These are phyloP conservation scores for Fistularia commersonii DNA, from an alignment of 2,797 vertebrate genomes.

Conservation along the genomic window DNA sequence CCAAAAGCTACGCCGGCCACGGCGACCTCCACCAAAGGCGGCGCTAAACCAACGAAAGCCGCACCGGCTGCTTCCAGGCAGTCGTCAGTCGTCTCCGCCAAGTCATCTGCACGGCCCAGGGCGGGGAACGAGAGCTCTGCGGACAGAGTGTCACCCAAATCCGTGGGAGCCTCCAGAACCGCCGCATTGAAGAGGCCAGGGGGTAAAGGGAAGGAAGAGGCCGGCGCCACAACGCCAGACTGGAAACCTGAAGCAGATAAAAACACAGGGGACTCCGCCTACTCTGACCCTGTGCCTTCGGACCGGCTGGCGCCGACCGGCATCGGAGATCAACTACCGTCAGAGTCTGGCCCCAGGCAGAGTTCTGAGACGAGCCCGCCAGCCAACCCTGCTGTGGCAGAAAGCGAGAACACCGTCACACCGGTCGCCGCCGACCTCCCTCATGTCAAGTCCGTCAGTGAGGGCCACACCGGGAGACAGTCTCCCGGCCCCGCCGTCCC, in stretches of 20 bases:
- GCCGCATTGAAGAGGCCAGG: slow-evolving; percentile 68
- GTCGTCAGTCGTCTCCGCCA: slow-evolving; percentile 54
- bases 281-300: no score
- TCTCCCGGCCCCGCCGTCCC: slow-evolving; percentile 14
- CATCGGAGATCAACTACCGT: no score
- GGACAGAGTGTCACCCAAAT: slow-evolving; percentile 73
- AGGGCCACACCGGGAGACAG: slow-evolving; percentile 22
- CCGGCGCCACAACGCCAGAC: slow-evolving; percentile 38
- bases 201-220: slow-evolving; percentile 53
- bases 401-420: slow-evolving; percentile 7
- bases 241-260: slow-evolving; percentile 39
- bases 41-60: slow-evolving; percentile 68
- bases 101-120: slow-evolving; percentile 80
- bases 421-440: slow-evolving; percentile 18
- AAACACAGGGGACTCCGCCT: background rate
- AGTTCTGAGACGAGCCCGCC: no score
- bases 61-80: slow-evolving; percentile 70
- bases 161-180: slow-evolving; percentile 68
- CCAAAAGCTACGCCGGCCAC: slow-evolving; percentile 66
- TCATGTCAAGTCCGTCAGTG: slow-evolving; percentile 9
- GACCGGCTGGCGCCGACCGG: no score
- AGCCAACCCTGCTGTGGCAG: slow-evolving; percentile 8
- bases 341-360: no score
- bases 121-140: slow-evolving; percentile 47
- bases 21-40: slow-evolving; percentile 64